These are phyloP conservation scores for Percopsis transmontana DNA, from an alignment of 2,113 vertebrate genomes.

Conservation along the genomic window DNA sequence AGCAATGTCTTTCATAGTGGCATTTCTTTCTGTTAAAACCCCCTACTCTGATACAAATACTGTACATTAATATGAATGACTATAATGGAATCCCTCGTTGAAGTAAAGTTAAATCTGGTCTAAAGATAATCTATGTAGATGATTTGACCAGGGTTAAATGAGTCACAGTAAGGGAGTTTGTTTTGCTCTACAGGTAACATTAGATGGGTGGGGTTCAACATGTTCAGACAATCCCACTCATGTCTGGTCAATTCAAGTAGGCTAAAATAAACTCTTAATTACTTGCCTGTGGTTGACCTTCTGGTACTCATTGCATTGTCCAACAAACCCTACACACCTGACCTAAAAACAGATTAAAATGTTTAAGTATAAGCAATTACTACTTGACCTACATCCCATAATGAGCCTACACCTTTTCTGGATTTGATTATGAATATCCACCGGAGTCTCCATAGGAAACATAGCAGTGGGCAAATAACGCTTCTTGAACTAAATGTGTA, in stretches of 20 bases:
- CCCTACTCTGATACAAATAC: constrained; percentile 9
- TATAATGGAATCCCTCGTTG: too few species aligned
- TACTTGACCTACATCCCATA: constrained; percentile 6
- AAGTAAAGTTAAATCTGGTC: too few species aligned
- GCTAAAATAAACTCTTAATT: not conserved
- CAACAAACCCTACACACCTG: not conserved
- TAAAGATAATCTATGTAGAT: too few species aligned
- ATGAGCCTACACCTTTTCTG: not conserved
- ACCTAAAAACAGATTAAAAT: constrained; percentile 2
- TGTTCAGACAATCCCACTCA: constrained; percentile 16
- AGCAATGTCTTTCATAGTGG: constrained; percentile 23
- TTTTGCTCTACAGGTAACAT: constrained; percentile 5
- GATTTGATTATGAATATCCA: constrained; percentile 2
- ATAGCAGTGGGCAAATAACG: constrained; percentile 12
- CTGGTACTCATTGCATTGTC: constrained; percentile 4
- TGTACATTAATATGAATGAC: not conserved
- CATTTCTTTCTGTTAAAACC: not conserved
- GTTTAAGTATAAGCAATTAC: constrained; percentile 5
- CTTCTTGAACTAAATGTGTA: not conserved
- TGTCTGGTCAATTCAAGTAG: not conserved
- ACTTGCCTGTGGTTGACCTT: not conserved
- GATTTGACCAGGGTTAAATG: not conserved
- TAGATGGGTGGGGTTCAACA: constrained; percentile 2
- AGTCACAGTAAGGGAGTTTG: constrained; percentile 4
- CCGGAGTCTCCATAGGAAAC: constrained; percentile 69